Evolutionary conservation across 1,140 invertebrate species (phyloP), one percentile per base, ranked within the genome.

Genomic region (Mamestra configurata): DNA sequence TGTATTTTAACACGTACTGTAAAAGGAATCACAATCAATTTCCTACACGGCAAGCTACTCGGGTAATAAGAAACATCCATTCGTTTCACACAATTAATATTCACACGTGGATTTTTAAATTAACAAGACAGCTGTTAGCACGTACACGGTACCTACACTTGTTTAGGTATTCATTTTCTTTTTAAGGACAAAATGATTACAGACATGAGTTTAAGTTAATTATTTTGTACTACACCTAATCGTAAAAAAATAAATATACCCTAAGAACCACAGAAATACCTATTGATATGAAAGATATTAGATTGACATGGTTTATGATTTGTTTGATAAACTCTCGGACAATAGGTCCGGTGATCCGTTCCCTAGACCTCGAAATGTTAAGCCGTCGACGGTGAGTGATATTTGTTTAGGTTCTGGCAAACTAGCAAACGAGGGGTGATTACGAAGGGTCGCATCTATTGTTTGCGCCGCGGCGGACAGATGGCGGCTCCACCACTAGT

Each of bases 361-460:
- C 35, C 71, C 20, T 46, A 6, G 70, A 75, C 20, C 71, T 57
- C 37, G 70, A 77, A 75, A 76, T 57, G 71, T 85, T 86, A 88
- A 87, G 78, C 82, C 83, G 77, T 80, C 85, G 83, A 83, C 84
- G 85, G 80, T 81, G 82, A 86, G 88, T 82, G 87, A 88, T 94
- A 91, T 94, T 94, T 94, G 91, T 89, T 91, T 92, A 93, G 92
- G 92, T 88, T 90, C 85, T 86, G 85, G 86, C 86, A 87, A 90
- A 89, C 90, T 91, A 88, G 87, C 87, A 86, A 76, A 82, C 85
- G 87, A 88, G 92, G 81, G 92, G 90, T 92, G 89, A 91, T 92
- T 89, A 87, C 84, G 90, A 88, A 87, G 92, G 92, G 92, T 90
- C 83, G 86, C 80, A 89, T n/a, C n/a, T n/a, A n/a, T 92, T 92